Evolutionary conservation across 1,140 invertebrate genomes (phyloP).

Genomic region (Psilanteris sp.): DNA sequence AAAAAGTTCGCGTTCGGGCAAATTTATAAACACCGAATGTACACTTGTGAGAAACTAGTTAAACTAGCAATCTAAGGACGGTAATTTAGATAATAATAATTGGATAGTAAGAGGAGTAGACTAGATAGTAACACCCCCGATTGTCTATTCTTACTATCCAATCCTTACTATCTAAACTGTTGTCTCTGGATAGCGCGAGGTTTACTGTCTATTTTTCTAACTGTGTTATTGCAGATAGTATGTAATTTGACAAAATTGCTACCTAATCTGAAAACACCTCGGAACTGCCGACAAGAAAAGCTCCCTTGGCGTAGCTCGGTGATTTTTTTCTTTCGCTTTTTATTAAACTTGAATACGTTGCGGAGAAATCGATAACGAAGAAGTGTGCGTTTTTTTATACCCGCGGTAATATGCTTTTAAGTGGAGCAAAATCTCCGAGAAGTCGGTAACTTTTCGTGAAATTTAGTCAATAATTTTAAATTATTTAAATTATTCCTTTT

Average conservation of each 20-base stretch:
- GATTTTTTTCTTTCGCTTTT: slow-evolving; percentile 18
- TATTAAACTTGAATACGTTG: slow-evolving; percentile 30
- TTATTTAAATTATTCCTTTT: slow-evolving; percentile 35
- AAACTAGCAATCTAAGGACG: slow-evolving; percentile 37
- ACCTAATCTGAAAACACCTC: slow-evolving; percentile 44
- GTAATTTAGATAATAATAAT: slow-evolving; percentile 56
- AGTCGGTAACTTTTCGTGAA: slow-evolving; percentile 20
- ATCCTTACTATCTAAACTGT: slow-evolving; percentile 51
- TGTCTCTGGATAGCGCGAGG: slow-evolving; percentile 33
- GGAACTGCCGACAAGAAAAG: slow-evolving; percentile 34
- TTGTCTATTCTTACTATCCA: slow-evolving; percentile 40
- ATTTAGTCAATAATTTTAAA: slow-evolving; percentile 37
- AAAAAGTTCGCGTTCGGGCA: slow-evolving; percentile 4
- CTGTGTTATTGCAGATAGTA: slow-evolving; percentile 30
- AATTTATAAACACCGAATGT: slow-evolving; percentile 19
- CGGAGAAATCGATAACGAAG: slow-evolving; percentile 34
- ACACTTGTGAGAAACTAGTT: slow-evolving; percentile 46
- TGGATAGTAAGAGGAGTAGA: slow-evolving; percentile 40
- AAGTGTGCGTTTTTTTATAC: slow-evolving; percentile 26
- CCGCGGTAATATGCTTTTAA: slow-evolving; percentile 36
- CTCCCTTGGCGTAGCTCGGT: slow-evolving; percentile 2
- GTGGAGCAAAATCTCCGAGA: slow-evolving; percentile 19
- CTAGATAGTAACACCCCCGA: slow-evolving; percentile 31
- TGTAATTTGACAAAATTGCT: slow-evolving; percentile 53
- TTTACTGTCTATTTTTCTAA: slow-evolving; percentile 54